A percentile compares a stretch with the other conserved stretches of the same genome.
Evolutionary conservation across 2,888 invertebrate genomes (phyloP).

Genomic region (Ephialtes manifestator): DNA sequence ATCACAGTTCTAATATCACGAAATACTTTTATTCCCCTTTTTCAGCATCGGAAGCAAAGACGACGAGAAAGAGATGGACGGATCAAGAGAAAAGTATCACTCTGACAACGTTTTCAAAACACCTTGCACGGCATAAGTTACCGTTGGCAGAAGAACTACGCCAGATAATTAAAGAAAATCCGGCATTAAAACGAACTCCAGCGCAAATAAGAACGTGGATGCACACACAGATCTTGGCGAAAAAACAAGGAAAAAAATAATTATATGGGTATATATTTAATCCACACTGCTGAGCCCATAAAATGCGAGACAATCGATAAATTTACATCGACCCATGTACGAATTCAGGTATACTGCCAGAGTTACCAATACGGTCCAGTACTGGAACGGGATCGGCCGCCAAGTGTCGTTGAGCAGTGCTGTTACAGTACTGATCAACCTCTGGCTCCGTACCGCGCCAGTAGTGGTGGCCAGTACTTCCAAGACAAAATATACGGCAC

Average conservation of each 20-base stretch:
- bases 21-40: slow-evolving; percentile 1
- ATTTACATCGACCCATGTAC: background rate
- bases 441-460: too few relatives aligned
- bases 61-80: slow-evolving; percentile 4
- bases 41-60: slow-evolving; percentile 3
- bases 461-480: too few relatives aligned
- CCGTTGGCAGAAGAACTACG: slow-evolving; percentile 13
- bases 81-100: slow-evolving; percentile 15
- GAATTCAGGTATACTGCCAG: too few relatives aligned
- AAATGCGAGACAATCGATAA: background rate
- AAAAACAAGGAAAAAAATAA: background rate
- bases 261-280: background rate
- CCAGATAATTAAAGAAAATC: slow-evolving; percentile 6
- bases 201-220: slow-evolving; percentile 29
- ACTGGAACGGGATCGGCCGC: too few relatives aligned
- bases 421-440: too few relatives aligned
- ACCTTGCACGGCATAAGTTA: background rate
- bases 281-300: background rate
- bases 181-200: slow-evolving; percentile 13
- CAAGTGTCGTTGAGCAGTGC: too few relatives aligned
- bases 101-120: slow-evolving; percentile 10
- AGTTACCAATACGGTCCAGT: too few relatives aligned
- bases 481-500: too few relatives aligned
- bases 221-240: slow-evolving; percentile 1
- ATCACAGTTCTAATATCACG: slow-evolving; percentile 2